Evolutionary conservation across 1,140 invertebrate genomes (phyloP).

Genomic region (Gonioctena quinquepunctata): DNA sequence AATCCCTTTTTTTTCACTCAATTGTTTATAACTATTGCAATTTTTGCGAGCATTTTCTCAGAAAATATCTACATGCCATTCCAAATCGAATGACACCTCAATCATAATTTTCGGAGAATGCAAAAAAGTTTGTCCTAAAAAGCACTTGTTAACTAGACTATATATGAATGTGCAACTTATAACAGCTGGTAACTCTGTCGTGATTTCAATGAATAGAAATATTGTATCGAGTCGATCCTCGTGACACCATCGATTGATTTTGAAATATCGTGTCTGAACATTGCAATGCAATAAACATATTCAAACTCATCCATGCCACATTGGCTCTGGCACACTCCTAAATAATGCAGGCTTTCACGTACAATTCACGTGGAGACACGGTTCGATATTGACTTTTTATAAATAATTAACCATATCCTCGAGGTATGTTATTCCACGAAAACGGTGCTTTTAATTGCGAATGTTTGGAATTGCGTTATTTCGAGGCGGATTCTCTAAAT

Average conservation of each 20-base stretch:
- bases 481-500: too few relatives aligned
- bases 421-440: background rate
- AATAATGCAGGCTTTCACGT: background rate
- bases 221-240: background rate
- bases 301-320: background rate
- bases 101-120: too few relatives aligned
- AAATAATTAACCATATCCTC: background rate
- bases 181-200: too few relatives aligned
- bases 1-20: too few relatives aligned
- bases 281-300: background rate
- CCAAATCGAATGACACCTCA: too few relatives aligned
- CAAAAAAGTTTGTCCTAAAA: too few relatives aligned
- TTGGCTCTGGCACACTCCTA: background rate
- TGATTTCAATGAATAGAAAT: background rate
- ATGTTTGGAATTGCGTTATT: background rate
- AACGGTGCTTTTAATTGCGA: background rate
- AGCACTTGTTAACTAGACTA: too few relatives aligned
- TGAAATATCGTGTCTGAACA: background rate
- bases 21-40: too few relatives aligned
- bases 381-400: background rate
- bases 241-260: background rate
- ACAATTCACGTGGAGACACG: background rate
- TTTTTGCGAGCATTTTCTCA: too few relatives aligned
- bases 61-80: too few relatives aligned
- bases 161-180: too few relatives aligned